Evolutionary conservation across 1,140 invertebrate genomes (phyloP), one percentile per base, ranked within the genome.

Genomic region (Neodiprion virginianus): DNA sequence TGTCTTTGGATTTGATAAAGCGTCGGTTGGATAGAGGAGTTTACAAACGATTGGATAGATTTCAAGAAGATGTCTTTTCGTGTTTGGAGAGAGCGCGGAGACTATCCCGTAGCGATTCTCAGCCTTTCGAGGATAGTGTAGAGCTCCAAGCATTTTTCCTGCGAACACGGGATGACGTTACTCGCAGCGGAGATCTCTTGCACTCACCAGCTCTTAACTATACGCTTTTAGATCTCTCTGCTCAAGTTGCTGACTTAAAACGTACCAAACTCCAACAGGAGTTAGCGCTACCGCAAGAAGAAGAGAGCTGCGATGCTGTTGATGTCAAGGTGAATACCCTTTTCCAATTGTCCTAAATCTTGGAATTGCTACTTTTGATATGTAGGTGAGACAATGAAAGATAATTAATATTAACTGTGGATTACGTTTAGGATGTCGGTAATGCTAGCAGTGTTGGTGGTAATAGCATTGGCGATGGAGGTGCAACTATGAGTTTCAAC

Each of bases 61-160:
- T 99, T 86, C 98, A 99, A 89, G 96, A 98, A 82, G 98, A 99
- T 84, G 93, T 99, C 80, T 99, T 99, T 85, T 92, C 94, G 9
- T 96, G 98, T 79, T 93, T 99, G 85, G 96, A 98, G 82, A 90
- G 96, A 82, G 97, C 97, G 0, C 91, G 98, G 9, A 92, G 93
- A 75, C 87, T 97, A 3, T 96, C 96, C 0, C 91, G 96, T 7
- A 96, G 95, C 0, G 97, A 99, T 88, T 98, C 97, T 1, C 94
- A 98, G 87, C 93, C 97, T 11, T 97, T 98, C 90, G 96, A 99
- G 85, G 98, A 99, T 86, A 95, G 97, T 0, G 92, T 98, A 50
- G 97, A 99, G 82, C 89, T 99, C 71, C 98, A 99, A 84, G 92
- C 94, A 0, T 97, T 94, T 87, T 99, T 98, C 84, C 95, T 99